A percentile compares a stretch with the other conserved stretches of the same genome.
Conservation (phyloP, 2,888 invertebrate species). For the Lepidocyrtoides sp. region DNA sequence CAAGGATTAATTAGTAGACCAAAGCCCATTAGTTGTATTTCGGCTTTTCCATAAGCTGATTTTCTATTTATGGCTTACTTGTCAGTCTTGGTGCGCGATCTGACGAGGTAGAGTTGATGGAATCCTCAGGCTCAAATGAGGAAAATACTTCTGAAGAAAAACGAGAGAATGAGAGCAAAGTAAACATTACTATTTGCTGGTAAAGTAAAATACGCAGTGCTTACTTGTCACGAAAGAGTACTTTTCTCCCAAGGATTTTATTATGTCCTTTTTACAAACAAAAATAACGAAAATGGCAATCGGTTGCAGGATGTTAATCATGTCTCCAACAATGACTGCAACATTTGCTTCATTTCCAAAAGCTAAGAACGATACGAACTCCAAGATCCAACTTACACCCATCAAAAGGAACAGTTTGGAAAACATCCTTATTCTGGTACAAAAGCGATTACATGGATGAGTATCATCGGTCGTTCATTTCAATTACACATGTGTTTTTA, state of each 20-base stretch:
- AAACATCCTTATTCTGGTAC: conserved; percentile 76
- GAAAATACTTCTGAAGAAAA: conserved; percentile 57
- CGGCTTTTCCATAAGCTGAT: too few species aligned
- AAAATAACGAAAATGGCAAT: conserved; percentile 80
- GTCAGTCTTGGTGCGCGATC: not conserved
- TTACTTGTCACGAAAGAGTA: conserved; percentile 73
- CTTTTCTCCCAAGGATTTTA: conserved; percentile 71
- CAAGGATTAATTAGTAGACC: too few species aligned
- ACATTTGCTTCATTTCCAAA: conserved; percentile 43
- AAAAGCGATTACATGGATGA: too few species aligned
- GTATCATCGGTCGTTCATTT: too few species aligned
- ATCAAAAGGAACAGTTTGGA: conserved; percentile 81
- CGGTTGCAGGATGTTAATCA: conserved; percentile 77
- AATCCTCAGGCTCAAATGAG: conserved; percentile 42
- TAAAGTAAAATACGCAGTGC: not conserved
- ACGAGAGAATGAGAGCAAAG: too few species aligned
- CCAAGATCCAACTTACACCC: conserved; percentile 78
- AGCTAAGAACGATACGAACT: conserved; percentile 54
- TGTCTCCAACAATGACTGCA: conserved; percentile 68
- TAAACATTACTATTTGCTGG: not conserved
- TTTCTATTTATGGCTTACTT: not conserved
- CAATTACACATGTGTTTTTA: too few species aligned
- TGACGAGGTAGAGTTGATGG: conserved; percentile 24
- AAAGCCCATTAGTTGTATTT: too few species aligned
- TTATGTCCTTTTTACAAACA: conserved; percentile 79